Evolutionary conservation across 2,797 vertebrate species (phyloP).

Genomic region (Cygnus olor): DNA sequence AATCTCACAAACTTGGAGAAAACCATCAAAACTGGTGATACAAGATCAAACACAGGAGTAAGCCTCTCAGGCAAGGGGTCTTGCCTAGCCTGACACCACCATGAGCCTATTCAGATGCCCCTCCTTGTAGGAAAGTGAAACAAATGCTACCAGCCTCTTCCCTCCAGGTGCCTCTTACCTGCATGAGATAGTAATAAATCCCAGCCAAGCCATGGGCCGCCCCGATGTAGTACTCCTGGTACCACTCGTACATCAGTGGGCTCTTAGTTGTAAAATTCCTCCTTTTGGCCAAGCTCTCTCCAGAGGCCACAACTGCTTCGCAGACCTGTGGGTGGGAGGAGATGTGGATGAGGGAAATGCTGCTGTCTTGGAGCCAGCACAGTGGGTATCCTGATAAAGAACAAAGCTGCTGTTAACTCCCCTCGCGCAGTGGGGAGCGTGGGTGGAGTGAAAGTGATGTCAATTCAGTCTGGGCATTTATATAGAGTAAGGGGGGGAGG

Average conservation of each 20-base stretch:
- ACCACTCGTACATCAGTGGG: constrained; percentile 97
- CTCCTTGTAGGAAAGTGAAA: neutral
- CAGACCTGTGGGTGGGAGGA: constrained; percentile 81
- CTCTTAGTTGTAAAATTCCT: constrained; percentile 85
- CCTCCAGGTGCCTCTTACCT: constrained; percentile 79
- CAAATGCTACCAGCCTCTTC: neutral
- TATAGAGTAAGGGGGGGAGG: neutral
- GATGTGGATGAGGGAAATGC: neutral
- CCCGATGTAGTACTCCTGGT: constrained; percentile 93
- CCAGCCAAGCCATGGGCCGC: constrained; percentile 95
- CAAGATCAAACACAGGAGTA: neutral
- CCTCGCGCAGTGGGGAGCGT: neutral
- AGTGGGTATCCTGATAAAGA: neutral
- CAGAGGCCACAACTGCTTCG: constrained; percentile 87
- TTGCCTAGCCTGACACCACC: neutral
- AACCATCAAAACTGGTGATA: neutral
- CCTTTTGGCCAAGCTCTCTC: constrained; percentile 86
- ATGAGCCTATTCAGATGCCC: neutral
- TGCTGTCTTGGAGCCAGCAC: neutral
- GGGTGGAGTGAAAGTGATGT: neutral
- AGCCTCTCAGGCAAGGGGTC: neutral
- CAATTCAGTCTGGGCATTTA: neutral
- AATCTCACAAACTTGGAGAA: neutral
- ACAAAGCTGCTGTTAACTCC: neutral
- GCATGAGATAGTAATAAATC: constrained; percentile 98